Percentiles rank a stretch among this genome's conserved stretches.
These are phyloP conservation scores for Danio albolineatus DNA, from an alignment of 2,797 vertebrate species.

Conservation along the genomic window DNA sequence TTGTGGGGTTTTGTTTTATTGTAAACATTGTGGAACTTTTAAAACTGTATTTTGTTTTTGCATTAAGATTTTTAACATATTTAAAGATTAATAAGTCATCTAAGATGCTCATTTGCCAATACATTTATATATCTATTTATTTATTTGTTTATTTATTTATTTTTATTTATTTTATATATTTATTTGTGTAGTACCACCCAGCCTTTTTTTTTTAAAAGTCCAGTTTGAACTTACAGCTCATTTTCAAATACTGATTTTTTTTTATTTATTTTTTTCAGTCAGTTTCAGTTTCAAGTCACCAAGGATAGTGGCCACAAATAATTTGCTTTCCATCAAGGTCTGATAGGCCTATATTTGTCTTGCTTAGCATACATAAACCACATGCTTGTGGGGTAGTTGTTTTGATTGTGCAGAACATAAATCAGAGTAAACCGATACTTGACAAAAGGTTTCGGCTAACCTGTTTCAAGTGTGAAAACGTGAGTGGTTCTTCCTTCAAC, in stretches of 20 bases:
- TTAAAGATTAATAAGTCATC: background rate
- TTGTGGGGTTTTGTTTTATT: too few relatives aligned
- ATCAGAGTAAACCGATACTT: background rate
- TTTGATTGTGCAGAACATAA: background rate
- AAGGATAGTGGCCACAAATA: background rate
- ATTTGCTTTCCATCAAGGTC: background rate
- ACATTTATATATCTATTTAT: too few relatives aligned
- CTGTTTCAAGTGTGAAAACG: constrained; percentile 20
- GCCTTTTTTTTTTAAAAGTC: background rate
- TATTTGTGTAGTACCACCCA: background rate
- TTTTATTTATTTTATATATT: too few relatives aligned
- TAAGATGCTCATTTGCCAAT: background rate
- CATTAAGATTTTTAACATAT: too few relatives aligned
- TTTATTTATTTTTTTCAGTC: too few relatives aligned
- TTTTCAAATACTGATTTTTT: background rate
- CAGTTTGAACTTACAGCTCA: background rate
- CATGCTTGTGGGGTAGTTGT: background rate
- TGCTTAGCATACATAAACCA: background rate
- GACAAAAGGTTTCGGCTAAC: constrained; percentile 9
- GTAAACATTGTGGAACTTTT: too few relatives aligned
- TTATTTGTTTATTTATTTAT: too few relatives aligned
- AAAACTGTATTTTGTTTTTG: too few relatives aligned
- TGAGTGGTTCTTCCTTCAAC: background rate
- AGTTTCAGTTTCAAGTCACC: background rate
- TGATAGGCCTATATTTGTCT: background rate